Conservation (phyloP, 2,888 invertebrate genomes). For the Fissipunctia ypsillon region DNA sequence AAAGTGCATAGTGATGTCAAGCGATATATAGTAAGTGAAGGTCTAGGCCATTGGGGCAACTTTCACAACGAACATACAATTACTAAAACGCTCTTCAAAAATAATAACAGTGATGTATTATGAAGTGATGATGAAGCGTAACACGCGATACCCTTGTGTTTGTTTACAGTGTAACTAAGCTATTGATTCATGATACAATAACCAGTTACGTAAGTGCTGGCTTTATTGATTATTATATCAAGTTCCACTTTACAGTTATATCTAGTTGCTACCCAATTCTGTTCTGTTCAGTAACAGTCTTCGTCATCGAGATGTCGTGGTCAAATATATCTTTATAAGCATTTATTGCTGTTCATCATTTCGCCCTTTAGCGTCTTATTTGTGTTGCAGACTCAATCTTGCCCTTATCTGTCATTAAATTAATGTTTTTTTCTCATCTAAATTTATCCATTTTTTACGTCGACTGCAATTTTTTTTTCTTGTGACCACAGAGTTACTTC, state of each 20-base stretch:
- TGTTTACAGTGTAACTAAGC: constrained; percentile 68
- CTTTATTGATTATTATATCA: constrained; percentile 68
- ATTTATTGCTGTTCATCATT: constrained; percentile 43
- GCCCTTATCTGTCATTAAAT: constrained; percentile 49
- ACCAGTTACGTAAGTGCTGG: constrained; percentile 62
- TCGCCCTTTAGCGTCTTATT: constrained; percentile 40
- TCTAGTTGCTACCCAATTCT: constrained; percentile 41
- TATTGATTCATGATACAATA: constrained; percentile 70
- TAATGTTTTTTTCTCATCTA: constrained; percentile 17
- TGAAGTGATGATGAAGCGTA: constrained; percentile 65
- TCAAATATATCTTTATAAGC: constrained; percentile 50
- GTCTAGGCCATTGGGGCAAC: neutral
- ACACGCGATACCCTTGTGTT: constrained; percentile 68
- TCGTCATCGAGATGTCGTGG: constrained; percentile 24
- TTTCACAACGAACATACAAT: constrained; percentile 35
- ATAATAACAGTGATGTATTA: constrained; percentile 67
- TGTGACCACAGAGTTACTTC: neutral
- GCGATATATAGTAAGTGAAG: neutral
- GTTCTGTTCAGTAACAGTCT: neutral
- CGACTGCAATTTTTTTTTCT: constrained; percentile 14
- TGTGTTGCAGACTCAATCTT: constrained; percentile 31
- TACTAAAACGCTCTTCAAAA: constrained; percentile 58
- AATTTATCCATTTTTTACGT: constrained; percentile 33
- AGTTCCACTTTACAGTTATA: constrained; percentile 36
- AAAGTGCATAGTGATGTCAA: constrained; percentile 9